Percentiles rank a stretch among this genome's conserved stretches.
Conservation (phyloP, 1,140 invertebrate genomes). For the Triops longicaudatus region DNA sequence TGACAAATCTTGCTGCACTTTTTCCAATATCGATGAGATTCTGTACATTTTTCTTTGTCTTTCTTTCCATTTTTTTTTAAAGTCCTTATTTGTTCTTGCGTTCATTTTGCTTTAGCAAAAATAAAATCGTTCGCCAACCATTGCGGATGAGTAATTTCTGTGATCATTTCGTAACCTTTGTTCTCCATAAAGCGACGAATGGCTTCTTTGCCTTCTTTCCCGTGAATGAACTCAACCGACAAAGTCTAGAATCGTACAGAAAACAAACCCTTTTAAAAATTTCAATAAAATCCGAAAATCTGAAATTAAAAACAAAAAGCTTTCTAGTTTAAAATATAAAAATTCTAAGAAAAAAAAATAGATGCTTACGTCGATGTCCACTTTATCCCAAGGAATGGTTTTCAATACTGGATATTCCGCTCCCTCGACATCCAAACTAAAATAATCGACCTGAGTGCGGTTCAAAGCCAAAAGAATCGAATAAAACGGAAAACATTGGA, state of each 20-base stretch:
- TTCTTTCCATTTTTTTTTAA: neutral
- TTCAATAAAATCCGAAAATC: too few species aligned
- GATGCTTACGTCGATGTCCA: constrained; percentile 39
- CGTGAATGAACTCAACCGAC: constrained; percentile 43
- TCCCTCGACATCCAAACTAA: constrained; percentile 36
- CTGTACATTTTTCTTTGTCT: too few species aligned
- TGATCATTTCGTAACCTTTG: constrained; percentile 38
- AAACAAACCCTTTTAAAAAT: too few species aligned
- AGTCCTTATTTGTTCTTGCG: neutral
- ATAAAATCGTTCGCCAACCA: constrained; percentile 44
- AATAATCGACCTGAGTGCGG: constrained; percentile 34
- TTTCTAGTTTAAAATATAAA: too few species aligned
- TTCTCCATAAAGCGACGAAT: constrained; percentile 38
- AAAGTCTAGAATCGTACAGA: constrained; percentile 35
- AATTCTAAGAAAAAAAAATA: neutral
- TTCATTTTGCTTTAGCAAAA: constrained; percentile 37
- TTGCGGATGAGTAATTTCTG: constrained; percentile 38
- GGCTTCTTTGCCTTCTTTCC: constrained; percentile 35
- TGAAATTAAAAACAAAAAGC: constrained; percentile 16
- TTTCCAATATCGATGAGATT: too few species aligned
- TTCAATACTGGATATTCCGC: constrained; percentile 39
- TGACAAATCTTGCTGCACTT: too few species aligned
- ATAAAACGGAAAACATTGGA: constrained; percentile 48
- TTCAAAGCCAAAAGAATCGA: constrained; percentile 43
- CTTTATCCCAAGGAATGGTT: constrained; percentile 46